Evolutionary conservation across 1,140 invertebrate genomes (phyloP).

Genomic region (Sycophila sp.): DNA sequence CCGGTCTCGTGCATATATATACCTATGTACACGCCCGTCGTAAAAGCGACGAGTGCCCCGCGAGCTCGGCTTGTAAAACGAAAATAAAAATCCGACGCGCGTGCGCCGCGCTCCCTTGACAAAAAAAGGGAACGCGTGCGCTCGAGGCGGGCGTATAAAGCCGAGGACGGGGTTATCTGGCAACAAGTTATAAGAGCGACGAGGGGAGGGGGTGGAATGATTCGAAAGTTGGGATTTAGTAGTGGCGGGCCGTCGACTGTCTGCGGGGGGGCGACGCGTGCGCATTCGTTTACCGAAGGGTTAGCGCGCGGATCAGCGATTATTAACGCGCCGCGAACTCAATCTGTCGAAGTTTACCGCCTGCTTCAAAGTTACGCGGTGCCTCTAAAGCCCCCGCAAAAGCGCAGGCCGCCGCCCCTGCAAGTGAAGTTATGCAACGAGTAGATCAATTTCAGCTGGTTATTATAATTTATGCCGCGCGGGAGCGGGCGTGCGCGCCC

Average conservation of each 20-base stretch:
- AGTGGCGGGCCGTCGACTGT: neutral
- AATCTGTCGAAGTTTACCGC: neutral
- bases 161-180: conserved; percentile 22
- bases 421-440: neutral
- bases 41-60: conserved; percentile 18
- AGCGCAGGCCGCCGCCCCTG: neutral
- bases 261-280: too few species aligned
- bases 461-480: neutral
- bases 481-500: neutral
- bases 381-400: neutral
- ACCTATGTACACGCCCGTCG: conserved; percentile 10
- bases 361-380: neutral
- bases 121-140: too few species aligned
- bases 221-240: conserved; percentile 20
- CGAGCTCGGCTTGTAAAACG: conserved; percentile 30
- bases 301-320: neutral
- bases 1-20: conserved; percentile 17
- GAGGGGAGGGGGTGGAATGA: neutral
- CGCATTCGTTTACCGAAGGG: neutral
- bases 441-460: neutral
- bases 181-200: conserved; percentile 29
- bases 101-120: too few species aligned
- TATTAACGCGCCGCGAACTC: neutral
- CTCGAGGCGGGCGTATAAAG: too few species aligned
- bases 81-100: conserved; percentile 23